These are phyloP conservation scores for Lithosia quadra DNA, from an alignment of 2,888 invertebrate species.

Conservation along the genomic window DNA sequence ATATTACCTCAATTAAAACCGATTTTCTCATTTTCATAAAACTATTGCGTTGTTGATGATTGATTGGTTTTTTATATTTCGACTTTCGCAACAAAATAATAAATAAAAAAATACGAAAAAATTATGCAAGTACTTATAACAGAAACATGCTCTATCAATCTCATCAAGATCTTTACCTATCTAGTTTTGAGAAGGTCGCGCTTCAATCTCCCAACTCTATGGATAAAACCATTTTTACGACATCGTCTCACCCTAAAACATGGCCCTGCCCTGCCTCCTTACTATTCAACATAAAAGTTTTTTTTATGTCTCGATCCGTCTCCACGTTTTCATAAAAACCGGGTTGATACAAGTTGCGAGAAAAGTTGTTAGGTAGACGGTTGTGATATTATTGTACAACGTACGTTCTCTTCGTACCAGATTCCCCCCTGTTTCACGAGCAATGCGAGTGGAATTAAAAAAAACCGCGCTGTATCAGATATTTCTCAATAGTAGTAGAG, in stretches of 20 bases:
- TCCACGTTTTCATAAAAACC: conserved; percentile 50
- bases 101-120: too few species aligned
- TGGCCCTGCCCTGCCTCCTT: conserved; percentile 55
- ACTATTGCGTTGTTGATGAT: neutral
- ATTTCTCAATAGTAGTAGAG: conserved; percentile 18
- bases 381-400: conserved; percentile 24
- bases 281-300: conserved; percentile 66
- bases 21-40: neutral
- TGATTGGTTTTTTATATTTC: neutral
- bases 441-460: conserved; percentile 44
- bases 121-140: too few species aligned
- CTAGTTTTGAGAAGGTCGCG: conserved; percentile 46
- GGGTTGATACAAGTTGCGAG: conserved; percentile 33
- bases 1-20: too few species aligned
- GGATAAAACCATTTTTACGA: conserved; percentile 64
- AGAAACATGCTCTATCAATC: neutral
- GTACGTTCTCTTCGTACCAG: conserved; percentile 22
- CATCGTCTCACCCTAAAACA: conserved; percentile 52
- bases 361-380: conserved; percentile 37
- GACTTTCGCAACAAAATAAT: too few species aligned
- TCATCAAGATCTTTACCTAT: conserved; percentile 39
- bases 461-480: conserved; percentile 31
- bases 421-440: conserved; percentile 34
- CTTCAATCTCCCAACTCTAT: conserved; percentile 52
- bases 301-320: conserved; percentile 50